These are phyloP conservation scores for Callipepla californica DNA, from an alignment of 2,113 vertebrate species.

Conservation along the genomic window DNA sequence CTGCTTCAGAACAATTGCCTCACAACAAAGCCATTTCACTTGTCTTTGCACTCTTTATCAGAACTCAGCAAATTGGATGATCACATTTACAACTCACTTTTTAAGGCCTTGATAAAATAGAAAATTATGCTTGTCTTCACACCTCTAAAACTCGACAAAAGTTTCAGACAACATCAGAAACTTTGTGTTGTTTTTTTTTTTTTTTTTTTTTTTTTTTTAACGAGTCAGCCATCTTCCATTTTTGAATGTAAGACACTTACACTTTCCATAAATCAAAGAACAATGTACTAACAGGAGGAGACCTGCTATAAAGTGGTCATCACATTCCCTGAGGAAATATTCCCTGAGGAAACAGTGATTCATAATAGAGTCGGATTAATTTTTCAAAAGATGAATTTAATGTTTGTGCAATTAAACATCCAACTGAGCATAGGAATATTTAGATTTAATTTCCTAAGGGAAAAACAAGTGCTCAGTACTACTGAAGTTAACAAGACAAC, in stretches of 20 bases:
- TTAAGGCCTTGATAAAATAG: conserved; percentile 42
- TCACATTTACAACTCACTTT: neutral
- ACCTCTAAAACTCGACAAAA: neutral
- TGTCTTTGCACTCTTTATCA: conserved; percentile 34
- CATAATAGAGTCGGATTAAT: conserved; percentile 1
- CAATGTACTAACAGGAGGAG: neutral
- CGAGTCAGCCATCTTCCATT: neutral
- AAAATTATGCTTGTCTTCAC: conserved; percentile 23
- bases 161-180: neutral
- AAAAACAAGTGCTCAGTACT: neutral
- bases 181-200: neutral
- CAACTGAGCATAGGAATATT: conserved; percentile 32
- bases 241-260: conserved; percentile 12
- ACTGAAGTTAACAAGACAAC: neutral
- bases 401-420: conserved; percentile 26
- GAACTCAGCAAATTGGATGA: conserved; percentile 22
- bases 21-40: conserved; percentile 9
- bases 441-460: conserved; percentile 11
- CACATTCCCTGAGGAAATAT: neutral
- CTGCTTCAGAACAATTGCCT: neutral
- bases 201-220: neutral
- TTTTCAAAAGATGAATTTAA: conserved; percentile 41
- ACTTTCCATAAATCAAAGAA: neutral
- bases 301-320: neutral
- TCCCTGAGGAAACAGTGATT: neutral